Evolutionary conservation across 2,888 invertebrate species (phyloP).

Genomic region (Melieria picta): DNA sequence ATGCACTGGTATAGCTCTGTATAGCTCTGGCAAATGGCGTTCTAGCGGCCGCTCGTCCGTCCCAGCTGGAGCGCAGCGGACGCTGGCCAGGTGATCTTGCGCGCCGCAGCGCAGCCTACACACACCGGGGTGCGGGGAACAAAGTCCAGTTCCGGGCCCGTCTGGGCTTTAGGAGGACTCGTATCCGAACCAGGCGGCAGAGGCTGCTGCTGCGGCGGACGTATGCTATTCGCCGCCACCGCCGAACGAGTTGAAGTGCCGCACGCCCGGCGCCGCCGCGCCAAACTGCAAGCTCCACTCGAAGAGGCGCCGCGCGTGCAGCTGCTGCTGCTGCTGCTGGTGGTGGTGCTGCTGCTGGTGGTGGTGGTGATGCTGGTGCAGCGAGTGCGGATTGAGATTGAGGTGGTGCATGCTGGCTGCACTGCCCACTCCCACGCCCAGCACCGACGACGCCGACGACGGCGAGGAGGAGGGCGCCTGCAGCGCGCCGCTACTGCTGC

Average conservation of each 20-base stretch:
- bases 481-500: constrained; percentile 57
- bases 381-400: constrained; percentile 63
- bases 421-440: constrained; percentile 53
- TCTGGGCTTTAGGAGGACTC: constrained; percentile 56
- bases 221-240: constrained; percentile 66
- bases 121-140: background rate
- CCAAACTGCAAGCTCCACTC: constrained; percentile 67
- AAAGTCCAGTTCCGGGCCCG: background rate
- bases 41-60: constrained; percentile 21
- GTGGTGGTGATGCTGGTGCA: constrained; percentile 63
- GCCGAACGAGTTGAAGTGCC: constrained; percentile 65
- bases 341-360: constrained; percentile 66
- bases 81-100: background rate
- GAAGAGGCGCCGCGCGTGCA: constrained; percentile 66
- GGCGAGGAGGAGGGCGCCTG: constrained; percentile 60
- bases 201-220: constrained; percentile 50
- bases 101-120: background rate
- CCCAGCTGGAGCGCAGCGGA: background rate
- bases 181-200: constrained; percentile 63
- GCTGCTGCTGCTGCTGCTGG: constrained; percentile 66
- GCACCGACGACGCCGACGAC: constrained; percentile 58
- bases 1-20: constrained; percentile 58
- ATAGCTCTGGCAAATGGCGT: constrained; percentile 42
- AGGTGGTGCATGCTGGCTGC: constrained; percentile 59
- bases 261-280: constrained; percentile 64